Evolutionary conservation across 2,888 invertebrate genomes (phyloP), one percentile per base, ranked within the genome.

Genomic region (Lasioglossum marginatum): DNA sequence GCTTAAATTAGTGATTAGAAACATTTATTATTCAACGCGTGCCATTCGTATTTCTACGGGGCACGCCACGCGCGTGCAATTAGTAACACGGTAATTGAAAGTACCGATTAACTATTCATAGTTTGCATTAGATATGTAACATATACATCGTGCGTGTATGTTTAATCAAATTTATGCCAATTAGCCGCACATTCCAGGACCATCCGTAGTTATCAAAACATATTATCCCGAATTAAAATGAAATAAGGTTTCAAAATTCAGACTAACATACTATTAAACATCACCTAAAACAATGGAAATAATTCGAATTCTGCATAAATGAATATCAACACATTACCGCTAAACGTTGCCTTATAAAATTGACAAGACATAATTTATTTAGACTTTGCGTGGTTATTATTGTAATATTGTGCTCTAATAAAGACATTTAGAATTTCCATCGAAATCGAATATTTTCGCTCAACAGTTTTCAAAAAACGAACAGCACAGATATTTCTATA

Each of bases 41-140:
- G 27, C 6, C 19, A 70, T 68, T 71, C 23, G n/a, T 43, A 31
- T 45, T 76, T 43, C 8, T 10, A 23, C 14, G 27, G 14, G 5
- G 60, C 60, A n/a, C 27, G 27, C 2, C 27, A 27, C 5, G 16
- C 27, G 60, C 60, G 60, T 27, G 27, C 27, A 40, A 16, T 68
- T 79, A 48, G 71, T 52, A 37, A 40, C 48, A 6, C 8, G 19
- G 12, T 27, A 80, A 75, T 40, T 52, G 52, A 75, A 74, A 79
- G 40, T 40, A n/a, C 37, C 52, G 23, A 66, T 52, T 66, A 48
- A 31, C 2, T 68, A 71, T 78, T 71, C n/a, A 57, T 23, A 14
- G 40, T 57, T 63, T 37, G n/a, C 37, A 52, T 68, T 48, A 27
- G 48, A 10, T n/a, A 34, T 8, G 3, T 43, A 76, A 63, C n/a